Evolutionary conservation across 64 coral and sea anemone species (phyloP).

Genomic region (Hydrozoanthus tunicans): DNA sequence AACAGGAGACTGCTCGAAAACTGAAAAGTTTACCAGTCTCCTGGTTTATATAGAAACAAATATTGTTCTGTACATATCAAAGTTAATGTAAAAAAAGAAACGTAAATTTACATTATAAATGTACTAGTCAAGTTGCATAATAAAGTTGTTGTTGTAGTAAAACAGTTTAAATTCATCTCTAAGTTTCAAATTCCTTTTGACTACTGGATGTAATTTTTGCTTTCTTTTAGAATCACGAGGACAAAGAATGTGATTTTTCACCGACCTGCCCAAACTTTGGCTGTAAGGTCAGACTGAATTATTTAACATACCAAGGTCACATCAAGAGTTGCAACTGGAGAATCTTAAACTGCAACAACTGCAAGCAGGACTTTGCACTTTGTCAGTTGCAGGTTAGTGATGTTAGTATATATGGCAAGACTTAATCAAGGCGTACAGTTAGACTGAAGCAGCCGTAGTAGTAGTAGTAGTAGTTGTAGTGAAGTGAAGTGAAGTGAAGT

Average conservation of each 20-base stretch:
- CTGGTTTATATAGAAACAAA: too few relatives aligned
- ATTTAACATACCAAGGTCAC: neutral
- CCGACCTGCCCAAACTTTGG: neutral
- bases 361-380: constrained; percentile 27
- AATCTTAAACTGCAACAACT: constrained; percentile 15
- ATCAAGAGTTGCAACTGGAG: constrained; percentile 5
- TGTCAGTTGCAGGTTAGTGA: neutral
- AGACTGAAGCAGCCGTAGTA: neutral
- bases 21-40: too few relatives aligned
- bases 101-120: too few relatives aligned
- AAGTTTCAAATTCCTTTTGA: neutral
- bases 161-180: neutral
- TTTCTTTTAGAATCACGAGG: neutral
- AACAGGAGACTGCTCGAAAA: too few relatives aligned
- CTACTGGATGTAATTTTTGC: neutral
- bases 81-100: too few relatives aligned
- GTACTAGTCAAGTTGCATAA: too few relatives aligned
- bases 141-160: too few relatives aligned
- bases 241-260: neutral
- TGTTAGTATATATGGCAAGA: too few relatives aligned
- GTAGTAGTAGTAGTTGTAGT: neutral
- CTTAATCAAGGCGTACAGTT: neutral
- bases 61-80: too few relatives aligned
- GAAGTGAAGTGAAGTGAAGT: too few relatives aligned
- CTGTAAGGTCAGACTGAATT: neutral